Evolutionary conservation across 2,888 invertebrate species (phyloP), one percentile per base, ranked within the genome.

Genomic region (Cataglyphis rosenhaueri): DNA sequence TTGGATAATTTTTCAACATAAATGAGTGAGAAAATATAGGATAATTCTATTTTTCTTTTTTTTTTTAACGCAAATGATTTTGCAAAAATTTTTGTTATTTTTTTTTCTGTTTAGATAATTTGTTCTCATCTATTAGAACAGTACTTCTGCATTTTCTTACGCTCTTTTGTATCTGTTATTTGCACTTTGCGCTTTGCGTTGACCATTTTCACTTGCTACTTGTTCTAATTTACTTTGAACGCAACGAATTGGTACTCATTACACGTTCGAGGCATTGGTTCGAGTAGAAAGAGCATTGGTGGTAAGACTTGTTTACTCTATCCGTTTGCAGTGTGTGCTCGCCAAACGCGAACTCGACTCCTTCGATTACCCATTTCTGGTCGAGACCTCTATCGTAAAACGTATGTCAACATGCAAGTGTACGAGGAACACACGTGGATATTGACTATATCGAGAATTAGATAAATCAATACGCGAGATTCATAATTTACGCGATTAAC

Each of bases 261-360:
- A 83, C 48, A 32, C 21, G 52, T 15, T 32, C 68, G 73, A 48
- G 66, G 18, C 65, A 61, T 71, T 48, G 59, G 15, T 12, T 38
- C 61, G 9, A 78, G 59, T 35, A 48, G 55, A 81, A 78, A 82
- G 83, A 76, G 66, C 38, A n/a, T n/a, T n/a, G 61, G 57, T 41
- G 61, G 64, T 74, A 71, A 83, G 65, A 74, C 44, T 48, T 86
- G 81, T 88, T 81, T 88, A 78, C 74, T 29, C 8, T 59, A 38
- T 21, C 41, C 9, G 66, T n/a, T n/a, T n/a, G 52, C 74, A 76
- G 68, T 86, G 86, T 88, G 74, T 84, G 83, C 81, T 87, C 84
- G 74, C 68, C 82, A 59, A 84, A 82, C 62, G 71, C 74, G 38
- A 25, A n/a, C 18, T 21, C 70, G 21, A 82, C 79, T 82, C 71